Evolutionary conservation across 2,797 vertebrate species (phyloP), one percentile per base, ranked within the genome.

Genomic region (Myotis vivesi): DNA sequence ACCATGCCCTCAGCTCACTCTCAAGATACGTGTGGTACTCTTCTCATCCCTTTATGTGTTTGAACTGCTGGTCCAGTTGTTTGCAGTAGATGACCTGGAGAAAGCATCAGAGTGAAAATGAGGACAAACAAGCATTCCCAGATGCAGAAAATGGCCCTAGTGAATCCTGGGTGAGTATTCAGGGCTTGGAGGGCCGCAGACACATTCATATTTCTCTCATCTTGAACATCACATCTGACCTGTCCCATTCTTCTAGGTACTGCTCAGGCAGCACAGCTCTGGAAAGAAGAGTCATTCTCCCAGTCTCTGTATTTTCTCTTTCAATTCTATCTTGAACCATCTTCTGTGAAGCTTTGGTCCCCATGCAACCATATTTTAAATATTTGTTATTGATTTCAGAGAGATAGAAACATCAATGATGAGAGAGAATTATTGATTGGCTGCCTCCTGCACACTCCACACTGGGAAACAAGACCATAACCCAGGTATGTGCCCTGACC

Each of bases 181-280:
- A 4, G 3, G 30, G 9, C 1, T 22, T 9, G 7, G 15, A 4
- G 12, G 10, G 8, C n/a, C 41, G 46, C 3, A 0, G 2, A 0
- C 13, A 12, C 1, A 38, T n/a, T n/a, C 10, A 1, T 8, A 28
- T 5, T 15, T 8, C 17, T 25, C 13, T 12, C 11, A 15, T 5
- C 22, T 25, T 5, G 20, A 36, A 28, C 8, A 22, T 17, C 1
- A 1, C 4, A 0, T 38, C 51, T 1, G 4, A 46, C 6, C 44
- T 19, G 6, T 20, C 3, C 25, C 6, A 0, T 6, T 4, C 11
- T 28, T 77, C 22, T 30, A 28, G 66, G 9, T 36, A 3, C 7
- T 10, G 25, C 8, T 5, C 0, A 1, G 12, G 8, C 57, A 12
- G 33, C 17, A 10, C 23, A 69, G 33, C 12, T 25, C n/a, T 36